Evolutionary conservation across 2,888 invertebrate species (phyloP).

Genomic region (Caenorhabditis imperialis): DNA sequence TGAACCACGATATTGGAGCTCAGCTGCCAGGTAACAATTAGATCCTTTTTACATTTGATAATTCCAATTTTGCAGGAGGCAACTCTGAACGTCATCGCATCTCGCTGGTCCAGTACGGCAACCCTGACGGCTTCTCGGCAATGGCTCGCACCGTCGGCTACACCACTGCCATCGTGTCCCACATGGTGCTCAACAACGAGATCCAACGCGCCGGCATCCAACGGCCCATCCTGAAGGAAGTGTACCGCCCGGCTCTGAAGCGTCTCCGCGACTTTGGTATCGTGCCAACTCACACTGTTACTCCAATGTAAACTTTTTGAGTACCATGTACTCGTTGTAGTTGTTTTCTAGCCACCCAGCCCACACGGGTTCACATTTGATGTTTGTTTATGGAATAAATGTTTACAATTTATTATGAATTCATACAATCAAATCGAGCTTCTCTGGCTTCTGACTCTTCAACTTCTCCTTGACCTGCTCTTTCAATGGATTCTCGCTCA

Average conservation of each 20-base stretch:
- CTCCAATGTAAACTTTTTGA: conserved; percentile 39
- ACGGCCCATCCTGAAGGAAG: conserved; percentile 90
- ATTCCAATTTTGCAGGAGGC: conserved; percentile 80
- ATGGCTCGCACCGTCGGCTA: conserved; percentile 95
- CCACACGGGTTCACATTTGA: conserved; percentile 10
- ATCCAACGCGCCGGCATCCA: conserved; percentile 95
- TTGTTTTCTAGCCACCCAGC: conserved; percentile 4
- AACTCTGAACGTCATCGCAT: conserved; percentile 85
- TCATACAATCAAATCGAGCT: conserved; percentile 36
- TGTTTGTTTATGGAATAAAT: conserved; percentile 1
- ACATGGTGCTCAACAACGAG: conserved; percentile 98
- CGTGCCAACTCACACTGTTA: conserved; percentile 68
- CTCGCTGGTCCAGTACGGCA: conserved; percentile 89
- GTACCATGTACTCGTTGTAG: background rate
- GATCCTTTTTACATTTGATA: no score
- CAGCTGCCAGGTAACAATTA: no score
- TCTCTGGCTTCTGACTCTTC: conserved; percentile 36
- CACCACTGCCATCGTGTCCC: conserved; percentile 94
- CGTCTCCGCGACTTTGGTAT: conserved; percentile 83
- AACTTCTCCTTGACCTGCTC: conserved; percentile 29
- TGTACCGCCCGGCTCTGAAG: conserved; percentile 90
- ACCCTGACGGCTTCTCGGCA: conserved; percentile 85
- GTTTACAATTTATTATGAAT: background rate
- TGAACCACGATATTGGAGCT: conserved; percentile 93
- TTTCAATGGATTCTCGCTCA: conserved; percentile 56